phyloP scores from a whole-genome alignment of 1,140 invertebrate species.

The Gyrodactylus bullatarudis region DNA sequence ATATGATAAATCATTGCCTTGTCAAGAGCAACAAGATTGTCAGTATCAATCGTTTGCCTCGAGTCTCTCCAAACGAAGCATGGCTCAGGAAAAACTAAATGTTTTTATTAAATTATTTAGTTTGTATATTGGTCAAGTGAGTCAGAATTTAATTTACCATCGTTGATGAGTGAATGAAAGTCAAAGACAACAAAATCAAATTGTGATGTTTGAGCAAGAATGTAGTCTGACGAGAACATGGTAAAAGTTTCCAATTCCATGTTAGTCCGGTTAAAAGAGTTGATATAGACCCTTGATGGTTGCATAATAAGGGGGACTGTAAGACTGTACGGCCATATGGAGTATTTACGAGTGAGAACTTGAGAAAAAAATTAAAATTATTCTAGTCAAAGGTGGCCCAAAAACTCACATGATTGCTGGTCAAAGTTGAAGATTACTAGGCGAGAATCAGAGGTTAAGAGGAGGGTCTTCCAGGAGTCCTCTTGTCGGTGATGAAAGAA shows the following conservation, averaged over 20 bases:
- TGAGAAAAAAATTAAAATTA: not conserved
- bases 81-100: not conserved
- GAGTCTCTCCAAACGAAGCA: not conserved
- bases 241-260: too few relatives aligned
- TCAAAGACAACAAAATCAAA: too few relatives aligned
- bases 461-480: not conserved
- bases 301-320: not conserved
- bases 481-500: not conserved
- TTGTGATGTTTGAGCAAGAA: too few relatives aligned
- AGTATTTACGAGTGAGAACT: not conserved
- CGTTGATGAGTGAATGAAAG: too few relatives aligned
- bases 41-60: too few relatives aligned
- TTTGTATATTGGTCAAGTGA: too few relatives aligned
- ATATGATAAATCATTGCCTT: not conserved
- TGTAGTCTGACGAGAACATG: too few relatives aligned
- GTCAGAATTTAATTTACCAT: too few relatives aligned
- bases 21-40: not conserved
- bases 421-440: not conserved
- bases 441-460: not conserved
- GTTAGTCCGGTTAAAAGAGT: too few relatives aligned
- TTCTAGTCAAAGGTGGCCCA: not conserved
- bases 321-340: not conserved
- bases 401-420: not conserved
- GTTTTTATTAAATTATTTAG: too few relatives aligned
- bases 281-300: too few relatives aligned